Base-by-base conservation (phyloP, 2,888 invertebrate genomes). In the Panzeria rudis region DNA sequence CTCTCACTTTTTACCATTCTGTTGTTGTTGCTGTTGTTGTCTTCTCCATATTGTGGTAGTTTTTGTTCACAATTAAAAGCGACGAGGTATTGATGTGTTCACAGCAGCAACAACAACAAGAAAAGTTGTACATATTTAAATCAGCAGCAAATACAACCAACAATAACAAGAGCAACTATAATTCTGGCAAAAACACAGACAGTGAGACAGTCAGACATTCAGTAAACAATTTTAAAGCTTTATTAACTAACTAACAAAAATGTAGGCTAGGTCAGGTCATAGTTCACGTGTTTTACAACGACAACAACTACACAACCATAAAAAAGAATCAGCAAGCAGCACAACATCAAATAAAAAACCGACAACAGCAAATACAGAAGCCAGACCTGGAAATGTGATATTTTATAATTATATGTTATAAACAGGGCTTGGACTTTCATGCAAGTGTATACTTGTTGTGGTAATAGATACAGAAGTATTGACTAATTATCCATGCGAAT, bases 191-290 rank as follows among this genome's bases (percentile, higher is more conserved):
- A 25, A 11, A 50, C 29, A 32, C 44, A 66, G 7, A 4, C 54
- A 25, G 25, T 7, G 29, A 56, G 29, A 9, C 20, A 8, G 35
- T 29, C 47, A 62, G 35, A n/a, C 35, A 61, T 32, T 44, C 20
- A 64, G 41, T 56, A 47, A 76, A 47, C 56, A 47, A 38, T 61
- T 59, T 78, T 68, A 25, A 44, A 32, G 50, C 41, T 29, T 44
- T 69, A 61, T 68, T 75, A 52, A 61, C 52, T 32, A 76, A 76
- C 62, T 20, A n/a, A 56, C 35, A 64, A 54, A 69, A 78, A 83
- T 62, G 89, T 89, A 87, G 89, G 89, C 87, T 88, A 89, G 89
- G 89, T 89, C 89, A 89, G 89, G 88, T 88, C 87, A 87, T 84
- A 88, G 89, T 89, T 89, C 89, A 88, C 87, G 87, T 88, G 88